phyloP scores from a whole-genome alignment of 2,888 invertebrate species.

The Drosophila prostipennis region DNA sequence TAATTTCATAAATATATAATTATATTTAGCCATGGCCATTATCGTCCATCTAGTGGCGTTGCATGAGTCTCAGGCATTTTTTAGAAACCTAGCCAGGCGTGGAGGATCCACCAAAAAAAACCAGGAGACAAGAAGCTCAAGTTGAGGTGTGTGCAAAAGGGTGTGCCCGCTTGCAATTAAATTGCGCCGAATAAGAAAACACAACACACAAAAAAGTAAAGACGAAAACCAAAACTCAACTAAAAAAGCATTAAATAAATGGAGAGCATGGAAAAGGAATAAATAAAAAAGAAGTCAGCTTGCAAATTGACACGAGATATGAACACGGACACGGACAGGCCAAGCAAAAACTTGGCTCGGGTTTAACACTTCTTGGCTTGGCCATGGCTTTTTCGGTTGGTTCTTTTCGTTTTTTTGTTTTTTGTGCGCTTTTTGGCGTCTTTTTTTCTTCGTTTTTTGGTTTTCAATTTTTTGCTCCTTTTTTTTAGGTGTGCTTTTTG shows the following conservation, averaged over 20 bases:
- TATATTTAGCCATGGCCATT: conserved; percentile 60
- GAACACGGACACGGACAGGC: conserved; percentile 67
- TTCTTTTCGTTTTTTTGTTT: conserved; percentile 10
- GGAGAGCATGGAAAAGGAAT: conserved; percentile 43
- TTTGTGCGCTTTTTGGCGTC: conserved; percentile 1
- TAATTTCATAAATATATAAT: conserved; percentile 76
- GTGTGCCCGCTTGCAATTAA: conserved; percentile 72
- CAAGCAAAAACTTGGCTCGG: conserved; percentile 66
- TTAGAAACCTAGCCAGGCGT: conserved; percentile 76
- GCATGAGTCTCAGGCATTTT: conserved; percentile 66
- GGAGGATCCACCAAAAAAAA: conserved; percentile 27
- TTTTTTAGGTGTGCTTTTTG: conserved; percentile 32
- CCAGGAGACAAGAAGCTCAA: conserved; percentile 28
- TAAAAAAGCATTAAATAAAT: conserved; percentile 70
- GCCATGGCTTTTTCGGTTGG: conserved; percentile 31
- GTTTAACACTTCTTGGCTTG: conserved; percentile 74
- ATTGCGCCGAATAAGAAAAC: conserved; percentile 48
- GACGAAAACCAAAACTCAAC: conserved; percentile 47
- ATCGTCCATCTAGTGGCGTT: conserved; percentile 42
- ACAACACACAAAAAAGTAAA: conserved; percentile 22
- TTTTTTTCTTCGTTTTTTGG: conserved; percentile 11
- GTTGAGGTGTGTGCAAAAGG: conserved; percentile 61
- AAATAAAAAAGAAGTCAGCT: conserved; percentile 59
- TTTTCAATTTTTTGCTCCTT: conserved; percentile 23
- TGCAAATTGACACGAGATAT: conserved; percentile 78